Evolutionary conservation across 2,888 invertebrate species (phyloP).

Genomic region (Oegoconia quadripuncta): DNA sequence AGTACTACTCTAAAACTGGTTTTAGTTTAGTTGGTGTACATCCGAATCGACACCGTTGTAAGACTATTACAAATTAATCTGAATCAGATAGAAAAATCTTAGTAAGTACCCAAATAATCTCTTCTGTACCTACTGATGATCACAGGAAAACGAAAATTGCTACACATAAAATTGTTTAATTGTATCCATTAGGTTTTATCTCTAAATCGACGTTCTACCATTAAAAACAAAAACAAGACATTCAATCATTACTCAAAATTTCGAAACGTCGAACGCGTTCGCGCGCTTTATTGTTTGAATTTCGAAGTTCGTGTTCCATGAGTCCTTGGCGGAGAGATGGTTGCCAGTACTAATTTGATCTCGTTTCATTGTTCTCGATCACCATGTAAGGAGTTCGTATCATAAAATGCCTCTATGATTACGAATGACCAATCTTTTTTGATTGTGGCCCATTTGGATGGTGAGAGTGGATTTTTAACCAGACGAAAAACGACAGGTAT

Average conservation of each 20-base stretch:
- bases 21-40: too few species aligned
- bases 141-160: conserved; percentile 8
- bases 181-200: conserved; percentile 25
- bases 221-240: conserved; percentile 13
- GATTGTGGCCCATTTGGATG: not conserved
- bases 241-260: conserved; percentile 23
- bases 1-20: too few species aligned
- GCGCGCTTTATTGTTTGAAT: conserved; percentile 32
- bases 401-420: conserved; percentile 10
- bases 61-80: not conserved
- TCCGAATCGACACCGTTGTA: not conserved
- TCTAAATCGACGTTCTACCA: conserved; percentile 9
- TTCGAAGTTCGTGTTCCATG: conserved; percentile 32
- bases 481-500: not conserved
- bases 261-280: conserved; percentile 21
- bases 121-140: not conserved
- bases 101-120: not conserved
- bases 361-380: conserved; percentile 22
- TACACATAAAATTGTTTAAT: conserved; percentile 17
- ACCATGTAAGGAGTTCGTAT: conserved; percentile 18
- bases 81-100: not conserved
- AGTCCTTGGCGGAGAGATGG: conserved; percentile 36
- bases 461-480: not conserved
- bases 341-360: conserved; percentile 15
- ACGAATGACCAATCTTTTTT: not conserved